Conservation (phyloP, 2,113 vertebrate species). For the Aleadryas rufinucha region DNA sequence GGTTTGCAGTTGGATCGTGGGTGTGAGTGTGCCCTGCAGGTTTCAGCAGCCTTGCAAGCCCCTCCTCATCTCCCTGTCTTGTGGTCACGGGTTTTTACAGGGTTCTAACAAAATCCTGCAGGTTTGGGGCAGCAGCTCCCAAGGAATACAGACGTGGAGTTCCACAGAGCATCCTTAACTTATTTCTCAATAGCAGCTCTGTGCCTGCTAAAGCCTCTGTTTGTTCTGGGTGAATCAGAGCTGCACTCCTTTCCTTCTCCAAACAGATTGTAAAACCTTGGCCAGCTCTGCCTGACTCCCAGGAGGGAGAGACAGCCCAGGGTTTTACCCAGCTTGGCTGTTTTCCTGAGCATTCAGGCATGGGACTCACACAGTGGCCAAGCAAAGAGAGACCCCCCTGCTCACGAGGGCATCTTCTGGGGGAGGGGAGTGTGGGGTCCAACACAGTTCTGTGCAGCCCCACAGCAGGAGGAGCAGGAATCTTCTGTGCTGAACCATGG, state of each 20-base stretch:
- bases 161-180: background rate
- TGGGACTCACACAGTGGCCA: background rate
- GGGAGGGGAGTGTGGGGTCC: background rate
- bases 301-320: background rate
- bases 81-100: background rate
- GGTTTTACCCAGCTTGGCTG: background rate
- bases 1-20: background rate
- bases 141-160: background rate
- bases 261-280: background rate
- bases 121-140: background rate
- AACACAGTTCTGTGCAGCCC: accelerated
- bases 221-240: background rate
- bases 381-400: background rate
- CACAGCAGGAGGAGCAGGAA: background rate
- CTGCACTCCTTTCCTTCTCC: background rate
- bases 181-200: background rate
- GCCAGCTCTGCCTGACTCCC: background rate
- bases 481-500: accelerated
- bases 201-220: background rate
- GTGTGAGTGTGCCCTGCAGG: background rate
- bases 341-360: background rate
- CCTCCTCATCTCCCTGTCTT: accelerated
- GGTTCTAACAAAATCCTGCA: background rate
- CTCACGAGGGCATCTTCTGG: accelerated
- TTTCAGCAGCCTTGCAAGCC: background rate